A percentile compares a stretch with the other conserved stretches of the same genome.
phyloP scores from a whole-genome alignment of 2,888 invertebrate species.

The Pterostichus madidus region DNA sequence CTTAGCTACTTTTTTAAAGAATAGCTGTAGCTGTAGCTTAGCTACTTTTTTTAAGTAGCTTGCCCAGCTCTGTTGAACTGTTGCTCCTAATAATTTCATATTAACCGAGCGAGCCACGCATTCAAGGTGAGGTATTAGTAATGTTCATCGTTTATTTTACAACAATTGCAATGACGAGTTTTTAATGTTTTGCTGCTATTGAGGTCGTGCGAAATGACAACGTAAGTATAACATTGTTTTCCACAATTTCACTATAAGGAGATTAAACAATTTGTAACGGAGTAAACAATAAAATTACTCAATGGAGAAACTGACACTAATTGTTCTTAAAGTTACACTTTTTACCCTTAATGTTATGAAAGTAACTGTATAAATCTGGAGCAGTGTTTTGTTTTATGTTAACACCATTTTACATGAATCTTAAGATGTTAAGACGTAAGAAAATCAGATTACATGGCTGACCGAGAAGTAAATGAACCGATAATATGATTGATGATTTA shows the following conservation, averaged over 20 bases:
- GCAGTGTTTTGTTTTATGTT: background rate
- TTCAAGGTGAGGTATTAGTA: slow-evolving; percentile 11
- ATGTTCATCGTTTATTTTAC: slow-evolving; percentile 9
- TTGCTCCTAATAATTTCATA: too few species aligned
- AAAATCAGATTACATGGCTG: slow-evolving; percentile 10
- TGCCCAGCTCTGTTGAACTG: too few species aligned
- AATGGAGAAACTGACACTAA: slow-evolving; percentile 28
- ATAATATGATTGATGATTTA: slow-evolving; percentile 26
- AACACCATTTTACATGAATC: background rate
- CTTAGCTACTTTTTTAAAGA: too few species aligned
- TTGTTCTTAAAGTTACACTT: slow-evolving; percentile 26
- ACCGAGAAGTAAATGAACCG: slow-evolving; percentile 25
- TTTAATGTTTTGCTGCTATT: background rate
- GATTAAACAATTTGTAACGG: slow-evolving; percentile 19
- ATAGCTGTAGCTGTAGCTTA: too few species aligned
- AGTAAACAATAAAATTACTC: slow-evolving; percentile 36
- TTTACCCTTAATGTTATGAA: slow-evolving; percentile 30
- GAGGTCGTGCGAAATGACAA: slow-evolving; percentile 2
- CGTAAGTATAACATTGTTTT: slow-evolving; percentile 12
- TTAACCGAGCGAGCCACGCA: too few species aligned
- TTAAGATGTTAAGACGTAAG: background rate
- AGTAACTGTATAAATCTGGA: background rate
- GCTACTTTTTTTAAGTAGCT: too few species aligned
- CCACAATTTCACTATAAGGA: slow-evolving; percentile 14
- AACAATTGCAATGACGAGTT: background rate